Conservation (phyloP, 2,888 invertebrate genomes). For the Linnaemya vulpina region DNA sequence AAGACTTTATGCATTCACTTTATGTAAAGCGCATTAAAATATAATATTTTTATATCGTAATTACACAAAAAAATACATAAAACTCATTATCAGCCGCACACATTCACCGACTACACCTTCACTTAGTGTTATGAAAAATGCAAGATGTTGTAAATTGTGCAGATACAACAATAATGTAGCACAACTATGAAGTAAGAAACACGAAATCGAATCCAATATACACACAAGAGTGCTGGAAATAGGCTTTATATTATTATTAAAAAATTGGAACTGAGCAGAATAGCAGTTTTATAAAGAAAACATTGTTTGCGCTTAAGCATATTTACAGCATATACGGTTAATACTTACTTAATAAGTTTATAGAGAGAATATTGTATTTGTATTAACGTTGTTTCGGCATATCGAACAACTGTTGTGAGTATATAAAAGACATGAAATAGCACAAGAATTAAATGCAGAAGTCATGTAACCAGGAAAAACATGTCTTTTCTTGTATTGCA, state of each 20-base stretch:
- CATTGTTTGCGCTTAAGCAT: constrained; percentile 33
- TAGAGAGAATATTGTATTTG: not conserved
- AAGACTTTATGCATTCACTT: constrained; percentile 11
- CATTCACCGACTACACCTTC: not conserved
- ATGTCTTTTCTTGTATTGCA: not conserved
- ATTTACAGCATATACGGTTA: constrained; percentile 49
- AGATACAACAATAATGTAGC: constrained; percentile 34
- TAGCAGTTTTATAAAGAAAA: constrained; percentile 26
- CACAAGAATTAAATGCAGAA: constrained; percentile 32
- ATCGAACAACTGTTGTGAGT: not conserved
- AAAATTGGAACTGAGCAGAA: constrained; percentile 25
- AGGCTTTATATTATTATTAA: constrained; percentile 26
- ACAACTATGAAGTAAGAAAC: constrained; percentile 15
- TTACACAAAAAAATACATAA: constrained; percentile 23
- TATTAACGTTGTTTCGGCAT: not conserved
- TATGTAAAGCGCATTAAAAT: not conserved
- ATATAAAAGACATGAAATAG: not conserved
- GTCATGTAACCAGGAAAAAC: constrained; percentile 29
- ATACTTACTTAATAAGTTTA: not conserved
- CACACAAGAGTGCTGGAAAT: constrained; percentile 5
- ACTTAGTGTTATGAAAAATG: constrained; percentile 10
- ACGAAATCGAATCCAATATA: constrained; percentile 24
- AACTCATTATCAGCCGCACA: not conserved
- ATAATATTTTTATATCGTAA: constrained; percentile 9
- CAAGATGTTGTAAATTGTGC: constrained; percentile 52